Conservation (phyloP, 2,113 vertebrate species). For the Oplegnathus fasciatus region DNA sequence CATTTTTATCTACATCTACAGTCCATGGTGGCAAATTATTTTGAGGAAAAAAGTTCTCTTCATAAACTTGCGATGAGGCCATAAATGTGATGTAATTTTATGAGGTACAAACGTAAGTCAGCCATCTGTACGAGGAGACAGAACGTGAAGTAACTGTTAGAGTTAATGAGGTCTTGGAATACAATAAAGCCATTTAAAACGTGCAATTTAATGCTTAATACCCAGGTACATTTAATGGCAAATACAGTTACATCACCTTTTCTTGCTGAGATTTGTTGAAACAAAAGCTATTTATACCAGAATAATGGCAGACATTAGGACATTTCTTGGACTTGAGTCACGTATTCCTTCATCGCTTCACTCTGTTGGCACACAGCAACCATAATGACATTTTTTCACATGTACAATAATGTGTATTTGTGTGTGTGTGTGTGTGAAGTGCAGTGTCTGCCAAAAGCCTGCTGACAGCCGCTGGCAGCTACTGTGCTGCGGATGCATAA, state of each 20-base stretch:
- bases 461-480: constrained; percentile 65
- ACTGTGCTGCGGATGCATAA: constrained; percentile 49
- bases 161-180: constrained; percentile 18
- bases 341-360: constrained; percentile 19
- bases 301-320: constrained; percentile 22
- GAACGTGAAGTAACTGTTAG: constrained; percentile 26
- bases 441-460: constrained; percentile 54
- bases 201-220: constrained; percentile 13
- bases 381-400: constrained; percentile 18
- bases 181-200: neutral
- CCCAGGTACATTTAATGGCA: constrained; percentile 3
- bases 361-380: constrained; percentile 25
- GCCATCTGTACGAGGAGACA: constrained; percentile 19
- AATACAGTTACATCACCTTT: neutral
- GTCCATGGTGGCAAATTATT: neutral
- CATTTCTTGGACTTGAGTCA: constrained; percentile 32
- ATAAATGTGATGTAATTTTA: constrained; percentile 14
- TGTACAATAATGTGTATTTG: constrained; percentile 29
- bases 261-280: constrained; percentile 7
- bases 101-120: constrained; percentile 12
- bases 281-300: neutral
- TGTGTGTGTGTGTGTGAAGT: constrained; percentile 11
- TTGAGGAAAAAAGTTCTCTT: neutral
- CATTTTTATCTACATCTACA: neutral
- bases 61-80: neutral